Base-by-base conservation (phyloP, 2,113 vertebrate species). In the Petrocephalus zakoni region DNA sequence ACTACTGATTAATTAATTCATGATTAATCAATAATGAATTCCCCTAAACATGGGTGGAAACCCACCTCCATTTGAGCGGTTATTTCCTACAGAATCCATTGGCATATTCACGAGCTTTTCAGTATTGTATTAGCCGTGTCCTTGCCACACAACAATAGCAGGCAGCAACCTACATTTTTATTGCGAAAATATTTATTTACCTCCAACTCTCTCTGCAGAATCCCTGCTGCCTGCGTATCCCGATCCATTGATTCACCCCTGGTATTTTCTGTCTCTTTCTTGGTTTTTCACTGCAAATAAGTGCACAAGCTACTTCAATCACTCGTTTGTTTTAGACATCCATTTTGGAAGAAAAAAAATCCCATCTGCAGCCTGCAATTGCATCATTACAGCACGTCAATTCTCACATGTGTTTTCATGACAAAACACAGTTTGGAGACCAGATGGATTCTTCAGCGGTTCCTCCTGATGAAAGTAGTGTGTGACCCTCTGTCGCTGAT, bases 141-240 rank as follows among this genome's bases (percentile, higher is more conserved):
- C 78, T 82, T 82, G 37, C 78, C 78, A 82, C 2, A n/a, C 8
- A 9, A 81, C 78, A 82, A 82, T 72, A 13, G 19, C 64, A 29
- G 64, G 4, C 21, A 46, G 42, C 78, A 21, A 13, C 11, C 11
- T 42, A 42, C 19, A 13, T 55, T 10, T 55, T 55, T 9, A 42
- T 81, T 42, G 25, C 78, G 21, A 47, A 82, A 82, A 46, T 82
- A 82, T 85, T 51, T 85, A 52, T 25, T 85, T 85, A 85, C 83
- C n/a, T 85, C 83, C 83, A 85, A 53, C 83, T 51, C 83, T 85
- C 49, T 85, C 47, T 85, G n/a, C 22, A 85, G 49, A 85, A 25
- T 21, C 83, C 83, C 4, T 85, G 49, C 49, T 52, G 47, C 5
- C 83, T 22, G 49, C 49, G n/a, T 25, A 8, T 52, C 21, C 22